These are phyloP conservation scores for Sebastes diploproa DNA, from an alignment of 2,797 vertebrate genomes.

Conservation along the genomic window DNA sequence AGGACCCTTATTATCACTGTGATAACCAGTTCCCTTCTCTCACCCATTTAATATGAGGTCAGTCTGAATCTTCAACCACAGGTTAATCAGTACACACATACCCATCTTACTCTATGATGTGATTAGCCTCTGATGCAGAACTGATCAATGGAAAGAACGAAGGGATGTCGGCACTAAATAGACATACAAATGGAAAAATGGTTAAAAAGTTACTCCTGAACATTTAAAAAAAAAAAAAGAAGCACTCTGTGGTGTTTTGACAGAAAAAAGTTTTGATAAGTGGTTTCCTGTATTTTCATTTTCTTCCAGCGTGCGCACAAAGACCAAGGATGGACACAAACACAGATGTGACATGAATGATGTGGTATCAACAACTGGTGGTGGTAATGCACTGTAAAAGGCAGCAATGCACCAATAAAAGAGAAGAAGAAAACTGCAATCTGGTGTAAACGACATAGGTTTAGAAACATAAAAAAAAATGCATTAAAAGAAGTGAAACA, in stretches of 20 bases:
- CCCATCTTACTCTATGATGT: not conserved
- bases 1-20: slow-evolving; percentile 46
- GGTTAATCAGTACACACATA: slow-evolving; percentile 18
- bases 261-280: not conserved
- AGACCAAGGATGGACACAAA: not conserved
- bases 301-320: not conserved
- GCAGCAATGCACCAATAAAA: not conserved
- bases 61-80: slow-evolving; percentile 9
- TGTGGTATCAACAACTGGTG: not conserved
- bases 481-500: not conserved
- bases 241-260: not conserved
- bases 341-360: not conserved
- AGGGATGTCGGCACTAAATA: not conserved
- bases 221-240: not conserved
- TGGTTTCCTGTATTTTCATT: not conserved
- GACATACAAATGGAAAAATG: not conserved
- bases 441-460: not conserved
- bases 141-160: not conserved
- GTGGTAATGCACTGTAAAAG: not conserved
- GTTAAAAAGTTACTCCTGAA: not conserved
- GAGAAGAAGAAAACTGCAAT: not conserved
- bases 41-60: slow-evolving; percentile 35
- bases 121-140: slow-evolving; percentile 15
- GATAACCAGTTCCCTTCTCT: slow-evolving; percentile 42
- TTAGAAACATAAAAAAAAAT: not conserved